Base-by-base conservation (phyloP, 2,113 vertebrate species). In the Mohoua ochrocephala region DNA sequence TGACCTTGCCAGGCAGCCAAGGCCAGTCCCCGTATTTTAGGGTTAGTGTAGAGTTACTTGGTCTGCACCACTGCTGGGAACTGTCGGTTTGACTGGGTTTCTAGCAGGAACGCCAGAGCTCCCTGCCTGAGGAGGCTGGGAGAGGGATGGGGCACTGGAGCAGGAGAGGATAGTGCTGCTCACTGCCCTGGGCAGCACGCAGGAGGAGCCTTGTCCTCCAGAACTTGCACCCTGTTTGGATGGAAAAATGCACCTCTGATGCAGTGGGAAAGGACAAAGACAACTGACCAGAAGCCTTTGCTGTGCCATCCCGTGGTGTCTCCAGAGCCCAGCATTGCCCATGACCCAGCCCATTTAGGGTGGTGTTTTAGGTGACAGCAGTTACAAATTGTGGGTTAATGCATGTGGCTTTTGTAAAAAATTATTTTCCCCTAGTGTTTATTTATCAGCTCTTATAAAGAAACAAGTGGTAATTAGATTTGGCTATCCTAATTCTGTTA, bases 11-110 rank as follows among this genome's bases (percentile, higher is more conserved):
- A 10, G 50, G 44, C 73, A 20, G 26, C 39, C 60, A 35, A 13
- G 59, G 53, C 45, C n/a, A 7, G 41, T 44, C 6, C 37, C 69
- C 0, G 0, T 24, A 0, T 70, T 87, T 64, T 22, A 17, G 33
- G n/a, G 52, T 50, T 33, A 31, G 23, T 9, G 24, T 13, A 3
- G 35, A 54, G 42, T 65, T 89, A 57, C 33, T 63, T 81, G 44
- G 4, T 42, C 31, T 54, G 7, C 11, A 21, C 21, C 39, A 10
- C 42, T 68, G 77, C 84, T 91, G 80, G 33, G 26, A 19, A 17
- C 39, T 10, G 68, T 37, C 39, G 47, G 0, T 53, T 30, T 59
- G n/a, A 22, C 52, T 57, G 69, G 33, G 26, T 60, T 69, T 64
- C 20, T 37, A 41, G 63, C 15, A 45, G 50, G 24, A 79, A 23